Evolutionary conservation across 1,140 invertebrate genomes (phyloP).

Genomic region (Spodoptera litura): DNA sequence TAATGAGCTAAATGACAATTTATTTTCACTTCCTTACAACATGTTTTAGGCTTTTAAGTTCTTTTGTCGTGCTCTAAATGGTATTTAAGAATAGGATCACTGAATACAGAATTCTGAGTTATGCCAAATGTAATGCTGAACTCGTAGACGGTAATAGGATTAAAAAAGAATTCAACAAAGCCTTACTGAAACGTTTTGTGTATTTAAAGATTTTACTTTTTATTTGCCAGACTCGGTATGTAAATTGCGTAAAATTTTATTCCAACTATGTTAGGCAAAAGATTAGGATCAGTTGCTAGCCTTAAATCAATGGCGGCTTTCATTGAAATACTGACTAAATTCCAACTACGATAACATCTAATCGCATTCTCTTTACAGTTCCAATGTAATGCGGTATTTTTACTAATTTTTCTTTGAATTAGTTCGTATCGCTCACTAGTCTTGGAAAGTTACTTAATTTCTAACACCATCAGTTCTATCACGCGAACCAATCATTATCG

Average conservation of each 20-base stretch:
- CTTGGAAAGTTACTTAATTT: slow-evolving; percentile 25
- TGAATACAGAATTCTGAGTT: too few species aligned
- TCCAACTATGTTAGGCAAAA: not conserved
- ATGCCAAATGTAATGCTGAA: too few species aligned
- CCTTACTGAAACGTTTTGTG: not conserved
- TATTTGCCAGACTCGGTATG: not conserved
- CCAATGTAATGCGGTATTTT: slow-evolving; percentile 23
- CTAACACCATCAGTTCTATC: slow-evolving; percentile 31
- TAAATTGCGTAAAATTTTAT: slow-evolving; percentile 13
- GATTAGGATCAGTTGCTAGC: slow-evolving; percentile 8
- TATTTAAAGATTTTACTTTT: not conserved
- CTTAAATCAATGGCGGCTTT: slow-evolving; percentile 16
- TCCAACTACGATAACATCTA: slow-evolving; percentile 14
- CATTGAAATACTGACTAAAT: slow-evolving; percentile 44
- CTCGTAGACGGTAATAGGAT: too few species aligned
- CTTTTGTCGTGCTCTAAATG: too few species aligned
- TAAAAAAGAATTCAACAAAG: not conserved
- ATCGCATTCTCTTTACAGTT: slow-evolving; percentile 11
- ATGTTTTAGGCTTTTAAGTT: not conserved
- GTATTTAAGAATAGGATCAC: too few species aligned
- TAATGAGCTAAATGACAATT: slow-evolving; percentile 14
- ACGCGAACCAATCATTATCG: slow-evolving; percentile 46
- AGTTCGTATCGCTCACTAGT: slow-evolving; percentile 11
- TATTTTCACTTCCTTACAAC: slow-evolving; percentile 20
- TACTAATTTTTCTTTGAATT: slow-evolving; percentile 32